Base-by-base conservation (phyloP, 2,888 invertebrate species). In the Gryllus longicercus region DNA sequence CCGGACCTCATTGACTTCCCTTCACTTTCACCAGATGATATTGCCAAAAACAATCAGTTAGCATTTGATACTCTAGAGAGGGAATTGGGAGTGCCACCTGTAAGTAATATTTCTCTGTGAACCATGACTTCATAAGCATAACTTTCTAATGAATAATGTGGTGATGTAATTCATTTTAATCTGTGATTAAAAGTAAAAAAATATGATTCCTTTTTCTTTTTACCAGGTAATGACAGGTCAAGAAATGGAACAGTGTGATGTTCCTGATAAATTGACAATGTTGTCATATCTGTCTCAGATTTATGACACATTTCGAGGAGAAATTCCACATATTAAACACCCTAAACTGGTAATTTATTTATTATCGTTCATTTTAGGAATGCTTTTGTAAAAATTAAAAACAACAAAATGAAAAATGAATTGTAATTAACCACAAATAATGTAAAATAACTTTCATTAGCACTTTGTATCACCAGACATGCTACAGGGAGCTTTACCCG, bases 251-350 rank as follows among this genome's bases (percentile, higher is more conserved):
- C 90, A 91, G 78, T 92, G 90, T 84, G 90, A 93, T 83, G 89
- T 91, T 49, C 91, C 94, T 0, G 95, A 96, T 85, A 92, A 92
- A 83, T 87, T 92, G 77, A 91, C 92, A 75, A 91, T 96, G 88
- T 91, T 96, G 23, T 92, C 94, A 79, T 98, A 97, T 86, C 89
- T 98, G 82, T 92, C 94, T 78, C 94, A 96, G 87, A 93, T 98
- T 82, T 97, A 97, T 88, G 93, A 95, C 86, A 92, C 93, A 80
- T 97, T 98, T 89, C 93, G 96, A 84, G 95, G 96, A 77, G 96
- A 97, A 88, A 95, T 96, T 84, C 96, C 97, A 11, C 92, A 93
- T 84, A 90, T 93, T 81, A 93, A 93, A 85, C 93, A 93, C 87
- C 91, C 92, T 8, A 93, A 93, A 89, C 87, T 93, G 89, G 92